Evolutionary conservation across 2,113 vertebrate species (phyloP).

Genomic region (Gadus chalcogrammus): DNA sequence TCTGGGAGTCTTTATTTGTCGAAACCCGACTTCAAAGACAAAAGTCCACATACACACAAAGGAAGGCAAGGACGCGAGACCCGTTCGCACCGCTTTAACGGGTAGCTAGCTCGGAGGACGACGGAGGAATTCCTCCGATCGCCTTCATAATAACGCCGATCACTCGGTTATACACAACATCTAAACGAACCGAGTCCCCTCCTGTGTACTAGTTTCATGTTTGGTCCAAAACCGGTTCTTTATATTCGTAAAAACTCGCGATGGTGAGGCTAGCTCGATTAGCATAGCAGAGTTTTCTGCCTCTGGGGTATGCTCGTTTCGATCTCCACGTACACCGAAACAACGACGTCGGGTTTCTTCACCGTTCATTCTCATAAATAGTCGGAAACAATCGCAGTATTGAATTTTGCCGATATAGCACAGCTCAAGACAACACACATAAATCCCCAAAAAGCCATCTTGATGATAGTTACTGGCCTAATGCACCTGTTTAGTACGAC

Average conservation of each 20-base stretch:
- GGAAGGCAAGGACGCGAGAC: conserved; percentile 35
- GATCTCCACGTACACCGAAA: neutral
- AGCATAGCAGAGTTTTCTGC: conserved; percentile 46
- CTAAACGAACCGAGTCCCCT: neutral
- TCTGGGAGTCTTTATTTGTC: neutral
- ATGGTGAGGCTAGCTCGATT: conserved; percentile 46
- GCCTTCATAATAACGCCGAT: neutral
- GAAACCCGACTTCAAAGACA: neutral
- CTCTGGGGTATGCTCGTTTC: conserved; percentile 59
- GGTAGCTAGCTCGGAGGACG: conserved; percentile 54
- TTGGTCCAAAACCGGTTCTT: neutral
- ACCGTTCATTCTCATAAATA: no score
- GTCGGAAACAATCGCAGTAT: no score
- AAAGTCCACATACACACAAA: conserved; percentile 50
- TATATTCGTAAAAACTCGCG: neutral
- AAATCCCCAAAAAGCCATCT: no score
- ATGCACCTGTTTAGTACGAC: no score
- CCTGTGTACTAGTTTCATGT: no score
- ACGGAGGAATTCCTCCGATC: conserved; percentile 7
- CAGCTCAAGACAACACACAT: no score
- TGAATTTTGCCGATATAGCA: no score
- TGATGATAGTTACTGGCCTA: no score
- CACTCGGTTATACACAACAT: neutral
- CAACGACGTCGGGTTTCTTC: no score
- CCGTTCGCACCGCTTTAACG: conserved; percentile 28